Conservation (phyloP, 2,113 vertebrate genomes). For the Saccopteryx leptura region DNA sequence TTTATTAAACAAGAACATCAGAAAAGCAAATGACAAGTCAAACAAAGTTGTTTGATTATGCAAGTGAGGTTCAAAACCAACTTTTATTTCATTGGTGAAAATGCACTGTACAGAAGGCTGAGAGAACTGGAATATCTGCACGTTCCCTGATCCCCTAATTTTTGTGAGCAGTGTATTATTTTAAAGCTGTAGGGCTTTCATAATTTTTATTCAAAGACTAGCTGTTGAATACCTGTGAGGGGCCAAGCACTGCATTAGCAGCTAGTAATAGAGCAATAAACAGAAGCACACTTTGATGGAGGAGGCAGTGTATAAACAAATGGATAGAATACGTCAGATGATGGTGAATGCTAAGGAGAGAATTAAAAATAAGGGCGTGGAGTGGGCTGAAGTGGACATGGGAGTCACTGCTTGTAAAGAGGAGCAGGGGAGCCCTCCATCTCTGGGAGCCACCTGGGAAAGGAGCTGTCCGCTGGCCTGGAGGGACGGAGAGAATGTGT, state of each 20-base stretch:
- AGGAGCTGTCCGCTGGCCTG: neutral
- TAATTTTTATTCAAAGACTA: neutral
- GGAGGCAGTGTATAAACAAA: neutral
- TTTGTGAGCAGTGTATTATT: neutral
- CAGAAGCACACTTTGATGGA: neutral
- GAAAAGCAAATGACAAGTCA: too few relatives aligned
- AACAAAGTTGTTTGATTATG: too few relatives aligned
- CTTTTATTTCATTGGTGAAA: too few relatives aligned
- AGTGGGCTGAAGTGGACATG: neutral
- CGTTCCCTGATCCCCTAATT: too few relatives aligned
- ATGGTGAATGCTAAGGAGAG: neutral
- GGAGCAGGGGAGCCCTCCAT: too few relatives aligned
- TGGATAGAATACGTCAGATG: neutral
- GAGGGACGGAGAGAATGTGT: neutral
- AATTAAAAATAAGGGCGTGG: neutral
- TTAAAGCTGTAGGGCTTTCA: neutral
- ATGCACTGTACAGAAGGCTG: too few relatives aligned
- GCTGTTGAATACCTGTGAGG: neutral
- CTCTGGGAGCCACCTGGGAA: neutral
- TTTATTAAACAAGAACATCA: too few relatives aligned
- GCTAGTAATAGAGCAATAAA: neutral
- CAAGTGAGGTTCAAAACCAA: too few relatives aligned
- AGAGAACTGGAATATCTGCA: too few relatives aligned
- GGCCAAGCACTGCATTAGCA: neutral
- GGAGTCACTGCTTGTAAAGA: neutral